These are phyloP conservation scores for Bathynomus jamesi DNA, from an alignment of 1,140 invertebrate species.

Conservation along the genomic window DNA sequence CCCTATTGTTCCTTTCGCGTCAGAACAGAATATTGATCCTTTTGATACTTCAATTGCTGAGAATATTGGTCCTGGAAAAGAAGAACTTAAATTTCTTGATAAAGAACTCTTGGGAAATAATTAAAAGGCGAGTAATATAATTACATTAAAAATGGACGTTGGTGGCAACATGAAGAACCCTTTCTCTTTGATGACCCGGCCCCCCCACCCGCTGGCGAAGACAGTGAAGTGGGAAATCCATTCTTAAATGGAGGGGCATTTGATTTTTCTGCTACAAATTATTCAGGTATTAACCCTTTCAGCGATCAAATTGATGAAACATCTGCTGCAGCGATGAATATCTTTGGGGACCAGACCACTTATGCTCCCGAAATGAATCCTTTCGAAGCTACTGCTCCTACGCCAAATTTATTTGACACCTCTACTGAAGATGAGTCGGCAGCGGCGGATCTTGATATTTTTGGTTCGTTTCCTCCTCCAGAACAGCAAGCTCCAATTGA, in stretches of 20 bases:
- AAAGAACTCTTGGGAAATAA: constrained; percentile 25
- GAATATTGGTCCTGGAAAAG: constrained; percentile 37
- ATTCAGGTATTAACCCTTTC: constrained; percentile 36
- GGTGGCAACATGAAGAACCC: constrained; percentile 52
- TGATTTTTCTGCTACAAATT: constrained; percentile 27
- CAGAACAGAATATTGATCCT: constrained; percentile 39
- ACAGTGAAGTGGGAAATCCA: constrained; percentile 33
- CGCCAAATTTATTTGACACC: constrained; percentile 14
- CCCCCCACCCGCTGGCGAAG: constrained; percentile 5
- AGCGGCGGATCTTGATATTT: constrained; percentile 15
- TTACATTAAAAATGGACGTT: constrained; percentile 31
- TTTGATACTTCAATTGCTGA: constrained; percentile 42
- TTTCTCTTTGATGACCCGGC: constrained; percentile 57
- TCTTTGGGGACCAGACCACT: constrained; percentile 24
- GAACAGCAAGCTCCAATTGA: background rate
- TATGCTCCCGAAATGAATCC: constrained; percentile 35
- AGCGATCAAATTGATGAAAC: constrained; percentile 41
- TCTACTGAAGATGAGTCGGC: background rate
- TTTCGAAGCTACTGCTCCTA: constrained; percentile 19
- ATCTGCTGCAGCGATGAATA: constrained; percentile 20
- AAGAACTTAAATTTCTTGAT: constrained; percentile 38
- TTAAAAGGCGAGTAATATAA: background rate
- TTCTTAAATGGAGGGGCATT: constrained; percentile 38
- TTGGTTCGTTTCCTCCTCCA: constrained; percentile 15
- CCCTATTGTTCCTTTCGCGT: constrained; percentile 2